phyloP scores from a whole-genome alignment of 2,113 vertebrate genomes.

The Spea multiplicata region DNA sequence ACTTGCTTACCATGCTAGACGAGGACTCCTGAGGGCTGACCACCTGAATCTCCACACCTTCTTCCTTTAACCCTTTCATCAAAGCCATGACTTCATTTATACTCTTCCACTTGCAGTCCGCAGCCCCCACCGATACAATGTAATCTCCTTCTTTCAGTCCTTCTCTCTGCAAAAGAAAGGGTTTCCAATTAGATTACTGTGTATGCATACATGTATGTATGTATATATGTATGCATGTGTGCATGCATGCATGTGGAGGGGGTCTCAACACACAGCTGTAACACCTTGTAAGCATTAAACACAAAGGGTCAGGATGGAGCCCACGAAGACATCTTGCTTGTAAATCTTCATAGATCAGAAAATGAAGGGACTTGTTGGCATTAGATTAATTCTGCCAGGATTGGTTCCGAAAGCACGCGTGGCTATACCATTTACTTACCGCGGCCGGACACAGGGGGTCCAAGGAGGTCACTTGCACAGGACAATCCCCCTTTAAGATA shows the following conservation, averaged over 20 bases:
- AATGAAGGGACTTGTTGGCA: too few species aligned
- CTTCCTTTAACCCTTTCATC: constrained; percentile 66
- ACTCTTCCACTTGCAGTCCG: constrained; percentile 86
- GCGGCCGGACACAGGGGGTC: constrained; percentile 78
- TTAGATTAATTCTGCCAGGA: too few species aligned
- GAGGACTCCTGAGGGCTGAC: constrained; percentile 82
- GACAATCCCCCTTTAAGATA: constrained; percentile 81
- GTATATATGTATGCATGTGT: too few species aligned
- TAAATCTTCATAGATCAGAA: too few species aligned
- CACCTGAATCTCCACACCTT: constrained; percentile 75
- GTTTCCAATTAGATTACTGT: not conserved
- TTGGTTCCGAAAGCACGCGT: not conserved
- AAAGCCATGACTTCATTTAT: constrained; percentile 81
- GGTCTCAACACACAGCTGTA: too few species aligned
- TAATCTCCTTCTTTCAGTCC: constrained; percentile 91
- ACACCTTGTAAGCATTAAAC: too few species aligned
- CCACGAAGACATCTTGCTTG: too few species aligned
- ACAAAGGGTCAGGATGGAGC: too few species aligned
- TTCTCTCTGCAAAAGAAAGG: constrained; percentile 59
- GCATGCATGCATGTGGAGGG: too few species aligned
- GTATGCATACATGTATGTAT: too few species aligned
- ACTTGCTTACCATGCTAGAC: constrained; percentile 71
- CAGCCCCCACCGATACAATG: constrained; percentile 72
- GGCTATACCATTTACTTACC: constrained; percentile 69
- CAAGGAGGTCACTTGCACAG: constrained; percentile 82